phyloP scores from a whole-genome alignment of 2,113 vertebrate genomes.

The Grallaria varia region DNA sequence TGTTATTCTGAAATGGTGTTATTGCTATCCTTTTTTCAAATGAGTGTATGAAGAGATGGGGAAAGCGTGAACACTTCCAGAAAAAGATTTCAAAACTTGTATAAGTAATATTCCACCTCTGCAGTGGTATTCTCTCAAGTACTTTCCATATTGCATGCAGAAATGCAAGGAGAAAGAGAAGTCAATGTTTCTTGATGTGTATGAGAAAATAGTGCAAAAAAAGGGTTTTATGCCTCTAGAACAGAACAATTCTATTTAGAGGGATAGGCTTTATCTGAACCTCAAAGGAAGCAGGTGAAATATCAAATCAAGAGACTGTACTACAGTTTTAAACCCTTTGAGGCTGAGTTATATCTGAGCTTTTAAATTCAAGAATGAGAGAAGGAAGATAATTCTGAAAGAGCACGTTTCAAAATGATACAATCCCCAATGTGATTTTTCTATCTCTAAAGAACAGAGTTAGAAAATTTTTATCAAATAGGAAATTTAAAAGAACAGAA shows the following conservation, averaged over 20 bases:
- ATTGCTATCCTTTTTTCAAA: constrained; percentile 1
- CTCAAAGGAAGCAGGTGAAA: neutral
- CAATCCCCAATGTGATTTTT: neutral
- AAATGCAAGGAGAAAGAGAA: neutral
- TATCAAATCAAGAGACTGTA: neutral
- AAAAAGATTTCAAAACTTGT: constrained; percentile 8
- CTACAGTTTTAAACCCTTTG: neutral
- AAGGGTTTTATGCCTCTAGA: neutral
- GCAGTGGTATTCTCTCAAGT: neutral
- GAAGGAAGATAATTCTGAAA: neutral
- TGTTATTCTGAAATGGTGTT: neutral
- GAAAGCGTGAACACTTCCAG: neutral
- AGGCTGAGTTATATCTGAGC: neutral
- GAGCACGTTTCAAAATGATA: neutral
- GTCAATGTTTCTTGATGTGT: neutral
- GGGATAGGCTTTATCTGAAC: neutral
- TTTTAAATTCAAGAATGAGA: neutral
- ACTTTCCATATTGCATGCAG: neutral
- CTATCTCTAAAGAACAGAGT: neutral
- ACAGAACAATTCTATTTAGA: neutral
- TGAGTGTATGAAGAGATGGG: neutral
- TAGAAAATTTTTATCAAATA: neutral
- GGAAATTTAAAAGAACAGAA: neutral
- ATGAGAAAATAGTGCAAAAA: neutral
- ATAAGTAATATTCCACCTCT: neutral